These are phyloP conservation scores for Ochotona curzoniae DNA, from an alignment of 2,113 vertebrate species.

Conservation along the genomic window DNA sequence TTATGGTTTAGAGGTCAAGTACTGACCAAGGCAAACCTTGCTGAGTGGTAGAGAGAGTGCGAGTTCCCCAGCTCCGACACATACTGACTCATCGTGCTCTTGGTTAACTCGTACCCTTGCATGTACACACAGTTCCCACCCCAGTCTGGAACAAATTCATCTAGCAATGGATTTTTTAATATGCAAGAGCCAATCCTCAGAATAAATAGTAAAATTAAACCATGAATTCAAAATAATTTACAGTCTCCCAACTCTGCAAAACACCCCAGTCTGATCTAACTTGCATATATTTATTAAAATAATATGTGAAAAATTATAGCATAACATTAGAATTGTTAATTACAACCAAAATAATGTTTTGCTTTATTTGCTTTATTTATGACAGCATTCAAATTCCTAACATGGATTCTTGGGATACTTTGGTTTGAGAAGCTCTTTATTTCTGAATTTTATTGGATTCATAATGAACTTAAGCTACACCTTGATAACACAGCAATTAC, in stretches of 20 bases:
- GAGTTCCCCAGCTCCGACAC: fast-evolving
- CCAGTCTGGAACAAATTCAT: neutral
- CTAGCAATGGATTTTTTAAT: neutral
- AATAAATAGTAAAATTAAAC: neutral
- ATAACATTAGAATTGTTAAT: neutral
- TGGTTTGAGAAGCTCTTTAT: slow-evolving; percentile 21
- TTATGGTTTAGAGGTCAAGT: neutral
- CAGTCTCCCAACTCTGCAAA: neutral
- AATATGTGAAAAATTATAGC: neutral
- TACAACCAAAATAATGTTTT: neutral
- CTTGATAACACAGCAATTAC: neutral
- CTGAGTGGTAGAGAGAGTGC: too few relatives aligned
- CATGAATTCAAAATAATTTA: neutral
- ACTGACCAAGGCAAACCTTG: neutral
- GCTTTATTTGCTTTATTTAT: neutral
- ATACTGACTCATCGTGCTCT: neutral
- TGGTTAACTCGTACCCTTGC: neutral
- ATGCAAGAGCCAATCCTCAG: neutral
- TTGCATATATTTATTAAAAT: neutral
- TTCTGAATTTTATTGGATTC: neutral
- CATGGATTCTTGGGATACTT: neutral
- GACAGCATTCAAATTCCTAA: neutral
- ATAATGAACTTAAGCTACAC: neutral
- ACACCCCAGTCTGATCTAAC: neutral
- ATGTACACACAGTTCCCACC: neutral